These are phyloP conservation scores for Drosophila lowei DNA, from an alignment of 1,140 invertebrate species.

Conservation along the genomic window DNA sequence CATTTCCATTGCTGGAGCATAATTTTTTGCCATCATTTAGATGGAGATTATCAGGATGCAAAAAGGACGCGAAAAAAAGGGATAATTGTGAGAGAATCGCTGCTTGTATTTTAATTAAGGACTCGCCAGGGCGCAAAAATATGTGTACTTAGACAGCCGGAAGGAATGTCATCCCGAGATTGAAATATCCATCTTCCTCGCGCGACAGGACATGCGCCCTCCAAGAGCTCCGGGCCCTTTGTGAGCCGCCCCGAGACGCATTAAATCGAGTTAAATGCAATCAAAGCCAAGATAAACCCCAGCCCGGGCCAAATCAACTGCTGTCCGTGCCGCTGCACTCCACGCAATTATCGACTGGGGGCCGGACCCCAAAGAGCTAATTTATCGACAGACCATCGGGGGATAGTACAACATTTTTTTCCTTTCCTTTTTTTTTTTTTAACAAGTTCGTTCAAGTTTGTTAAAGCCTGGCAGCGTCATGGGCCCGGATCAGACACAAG, in stretches of 20 bases:
- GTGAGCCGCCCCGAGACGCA: background rate
- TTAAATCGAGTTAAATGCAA: slow-evolving; percentile 59
- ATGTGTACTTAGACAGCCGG: slow-evolving; percentile 4
- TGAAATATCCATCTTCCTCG: slow-evolving; percentile 16
- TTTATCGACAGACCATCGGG: slow-evolving; percentile 48
- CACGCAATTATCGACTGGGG: slow-evolving; percentile 50
- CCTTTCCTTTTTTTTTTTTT: background rate
- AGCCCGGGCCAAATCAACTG: no score
- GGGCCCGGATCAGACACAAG: slow-evolving; percentile 1
- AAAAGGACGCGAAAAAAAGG: slow-evolving; percentile 37
- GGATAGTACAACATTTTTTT: slow-evolving; percentile 33
- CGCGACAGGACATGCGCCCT: background rate
- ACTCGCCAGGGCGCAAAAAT: slow-evolving; percentile 19
- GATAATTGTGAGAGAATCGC: slow-evolving; percentile 47
- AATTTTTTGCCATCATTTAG: slow-evolving; percentile 66
- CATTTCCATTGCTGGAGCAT: slow-evolving; percentile 23
- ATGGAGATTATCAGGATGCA: slow-evolving; percentile 54
- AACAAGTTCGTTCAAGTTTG: slow-evolving; percentile 52
- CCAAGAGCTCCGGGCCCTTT: background rate
- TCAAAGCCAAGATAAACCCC: slow-evolving; percentile 37
- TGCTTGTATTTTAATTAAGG: slow-evolving; percentile 68
- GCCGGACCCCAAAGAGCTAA: slow-evolving; percentile 56
- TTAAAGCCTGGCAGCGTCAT: slow-evolving; percentile 1
- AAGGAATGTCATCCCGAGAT: slow-evolving; percentile 14
- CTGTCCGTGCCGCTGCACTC: slow-evolving; percentile 7